Evolutionary conservation across 2,797 vertebrate genomes (phyloP).

Genomic region (Coregonus ussuriensis): DNA sequence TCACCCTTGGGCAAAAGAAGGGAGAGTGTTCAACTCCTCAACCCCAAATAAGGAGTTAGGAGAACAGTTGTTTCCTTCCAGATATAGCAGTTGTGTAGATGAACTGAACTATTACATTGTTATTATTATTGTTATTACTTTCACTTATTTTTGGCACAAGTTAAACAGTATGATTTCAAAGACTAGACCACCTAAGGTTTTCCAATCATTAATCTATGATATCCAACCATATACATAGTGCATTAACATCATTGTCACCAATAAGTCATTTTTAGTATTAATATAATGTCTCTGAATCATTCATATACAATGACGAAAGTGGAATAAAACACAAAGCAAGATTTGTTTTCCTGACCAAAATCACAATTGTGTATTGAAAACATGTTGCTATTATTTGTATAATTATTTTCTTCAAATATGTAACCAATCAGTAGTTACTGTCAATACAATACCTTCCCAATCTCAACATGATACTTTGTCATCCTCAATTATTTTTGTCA

Average conservation of each 20-base stretch:
- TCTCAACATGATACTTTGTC: constrained; percentile 64
- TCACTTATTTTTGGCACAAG: too few relatives aligned
- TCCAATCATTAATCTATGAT: too few relatives aligned
- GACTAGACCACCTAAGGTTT: too few relatives aligned
- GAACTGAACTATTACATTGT: constrained; percentile 61
- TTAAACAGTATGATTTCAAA: too few relatives aligned
- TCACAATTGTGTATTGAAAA: constrained; percentile 81
- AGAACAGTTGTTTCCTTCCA: constrained; percentile 54
- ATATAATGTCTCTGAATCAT: too few relatives aligned
- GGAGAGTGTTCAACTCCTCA: constrained; percentile 19
- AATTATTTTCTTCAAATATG: constrained; percentile 84
- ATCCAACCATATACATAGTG: too few relatives aligned
- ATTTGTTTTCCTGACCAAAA: constrained; percentile 83
- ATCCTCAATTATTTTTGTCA: too few relatives aligned
- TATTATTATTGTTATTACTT: too few relatives aligned
- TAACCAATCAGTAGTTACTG: constrained; percentile 92
- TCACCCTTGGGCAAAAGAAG: constrained; percentile 43
- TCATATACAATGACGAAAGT: too few relatives aligned
- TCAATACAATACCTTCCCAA: constrained; percentile 87
- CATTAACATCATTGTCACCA: too few relatives aligned
- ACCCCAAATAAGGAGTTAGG: constrained; percentile 25
- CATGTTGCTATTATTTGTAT: constrained; percentile 91
- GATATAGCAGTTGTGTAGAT: constrained; percentile 69
- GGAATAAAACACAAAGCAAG: constrained; percentile 65
- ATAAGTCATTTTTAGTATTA: too few relatives aligned